Conservation (phyloP, 1,140 invertebrate genomes). For the Drosophila subobscura region DNA sequence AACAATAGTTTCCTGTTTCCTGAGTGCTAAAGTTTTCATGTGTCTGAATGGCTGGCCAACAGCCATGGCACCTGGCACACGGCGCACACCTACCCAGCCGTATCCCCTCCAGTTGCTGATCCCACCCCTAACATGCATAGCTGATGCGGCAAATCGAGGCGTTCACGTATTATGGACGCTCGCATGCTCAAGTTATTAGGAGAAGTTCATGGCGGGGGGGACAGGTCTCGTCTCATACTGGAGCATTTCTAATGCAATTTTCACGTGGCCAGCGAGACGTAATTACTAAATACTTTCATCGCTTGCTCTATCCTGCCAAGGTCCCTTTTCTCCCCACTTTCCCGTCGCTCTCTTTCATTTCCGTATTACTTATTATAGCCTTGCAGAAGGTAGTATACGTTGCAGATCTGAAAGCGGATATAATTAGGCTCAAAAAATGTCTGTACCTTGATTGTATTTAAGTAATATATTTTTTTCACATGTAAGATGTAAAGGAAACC, state of each 20-base stretch:
- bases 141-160: conserved; percentile 14
- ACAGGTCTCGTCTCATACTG: not conserved
- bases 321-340: conserved; percentile 14
- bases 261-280: conserved; percentile 59
- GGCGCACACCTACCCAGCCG: too few species aligned
- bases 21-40: conserved; percentile 65
- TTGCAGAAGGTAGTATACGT: conserved; percentile 4
- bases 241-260: conserved; percentile 73
- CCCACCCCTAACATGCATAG: not conserved
- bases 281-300: conserved; percentile 79
- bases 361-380: conserved; percentile 61
- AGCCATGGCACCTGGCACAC: too few species aligned
- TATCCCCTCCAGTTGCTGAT: too few species aligned
- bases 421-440: too few species aligned
- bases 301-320: conserved; percentile 48
- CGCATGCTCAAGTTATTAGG: conserved; percentile 25
- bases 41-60: conserved; percentile 27
- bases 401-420: not conserved
- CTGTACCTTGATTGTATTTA: too few species aligned
- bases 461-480: too few species aligned
- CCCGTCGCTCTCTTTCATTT: conserved; percentile 27
- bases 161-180: conserved; percentile 11
- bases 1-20: conserved; percentile 67
- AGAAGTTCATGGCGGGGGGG: not conserved
- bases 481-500: too few species aligned